Evolutionary conservation across 2,888 invertebrate species (phyloP), one percentile per base, ranked within the genome.

Genomic region (Pseudanteris insignis): DNA sequence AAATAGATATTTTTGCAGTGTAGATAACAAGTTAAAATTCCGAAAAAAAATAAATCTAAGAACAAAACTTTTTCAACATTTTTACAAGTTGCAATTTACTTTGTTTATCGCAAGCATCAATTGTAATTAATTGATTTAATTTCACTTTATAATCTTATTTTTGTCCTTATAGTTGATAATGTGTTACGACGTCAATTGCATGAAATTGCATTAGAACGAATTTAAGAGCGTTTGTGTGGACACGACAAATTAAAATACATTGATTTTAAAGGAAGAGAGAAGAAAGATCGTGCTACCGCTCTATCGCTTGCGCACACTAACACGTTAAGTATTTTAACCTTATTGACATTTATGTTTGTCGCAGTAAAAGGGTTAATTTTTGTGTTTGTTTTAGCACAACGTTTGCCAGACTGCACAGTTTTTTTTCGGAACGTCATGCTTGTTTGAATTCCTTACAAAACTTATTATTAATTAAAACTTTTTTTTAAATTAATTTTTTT

Each of bases 301-400:
- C 58, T 44, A 40, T 51, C 46, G 46, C 29, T 13, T 30, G 48
- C 24, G 44, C 58, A 30, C 34, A 51, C 50, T 51, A 46, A 58
- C 58, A 40, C 40, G 51, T 58, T 58, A 58, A 58, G 50, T 58
- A 58, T 58, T 51, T 58, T 58, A 58, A 58, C 58, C 58, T 58
- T 37, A 44, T 58, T 58, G 58, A 58, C 58, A 48, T 28, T 50
- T 37, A 9, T 50, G 43, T 28, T 44, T 15, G 48, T 43, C 47
- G 14, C 48, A 43, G 48, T 48, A 41, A 57, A 57, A 38, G 43
- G 57, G 57, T 57, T 57, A 57, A 48, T 37, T 47, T 57, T 48
- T 57, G 46, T 48, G 43, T 43, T 43, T 25, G 41, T 38, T 57
- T 55, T 34, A 26, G 24, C 38, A 38, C 38, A 37, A 43, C 36